Percentiles rank a stretch among this genome's conserved stretches.
Conservation (phyloP, 2,797 vertebrate species). For the Sebastes matsubarae region DNA sequence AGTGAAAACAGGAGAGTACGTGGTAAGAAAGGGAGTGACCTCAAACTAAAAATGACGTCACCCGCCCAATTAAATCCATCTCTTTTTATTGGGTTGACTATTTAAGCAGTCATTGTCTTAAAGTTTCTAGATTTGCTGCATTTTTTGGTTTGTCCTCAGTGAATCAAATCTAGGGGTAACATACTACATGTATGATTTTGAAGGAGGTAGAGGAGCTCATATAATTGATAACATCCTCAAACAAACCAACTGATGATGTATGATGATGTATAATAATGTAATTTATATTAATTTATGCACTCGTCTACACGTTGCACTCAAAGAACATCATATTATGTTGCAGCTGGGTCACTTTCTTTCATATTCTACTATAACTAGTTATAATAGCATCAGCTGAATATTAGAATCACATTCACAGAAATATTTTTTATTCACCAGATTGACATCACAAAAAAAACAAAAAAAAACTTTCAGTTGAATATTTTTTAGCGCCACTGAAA, state of each 20-base stretch:
- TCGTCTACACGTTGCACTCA: background rate
- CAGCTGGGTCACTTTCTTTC: background rate
- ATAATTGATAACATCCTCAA: background rate
- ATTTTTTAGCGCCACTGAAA: background rate
- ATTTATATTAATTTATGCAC: background rate
- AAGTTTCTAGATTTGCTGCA: background rate
- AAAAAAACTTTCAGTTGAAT: background rate
- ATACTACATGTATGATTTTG: background rate
- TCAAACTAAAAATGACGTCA: conserved; percentile 5
- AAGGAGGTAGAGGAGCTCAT: background rate
- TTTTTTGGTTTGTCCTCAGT: background rate
- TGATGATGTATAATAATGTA: background rate
- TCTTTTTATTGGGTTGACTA: conserved; percentile 11
- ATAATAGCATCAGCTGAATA: background rate
- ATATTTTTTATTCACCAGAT: background rate
- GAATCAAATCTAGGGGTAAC: background rate
- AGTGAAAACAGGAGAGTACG: background rate
- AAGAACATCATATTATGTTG: background rate
- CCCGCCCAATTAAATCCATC: conserved; percentile 14
- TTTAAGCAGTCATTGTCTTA: background rate
- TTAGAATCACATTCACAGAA: background rate
- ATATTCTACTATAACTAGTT: background rate
- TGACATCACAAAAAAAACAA: background rate
- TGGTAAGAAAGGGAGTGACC: background rate
- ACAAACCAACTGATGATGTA: background rate